These are phyloP conservation scores for Irena cyanogastra DNA, from an alignment of 2,113 vertebrate species.

Conservation along the genomic window DNA sequence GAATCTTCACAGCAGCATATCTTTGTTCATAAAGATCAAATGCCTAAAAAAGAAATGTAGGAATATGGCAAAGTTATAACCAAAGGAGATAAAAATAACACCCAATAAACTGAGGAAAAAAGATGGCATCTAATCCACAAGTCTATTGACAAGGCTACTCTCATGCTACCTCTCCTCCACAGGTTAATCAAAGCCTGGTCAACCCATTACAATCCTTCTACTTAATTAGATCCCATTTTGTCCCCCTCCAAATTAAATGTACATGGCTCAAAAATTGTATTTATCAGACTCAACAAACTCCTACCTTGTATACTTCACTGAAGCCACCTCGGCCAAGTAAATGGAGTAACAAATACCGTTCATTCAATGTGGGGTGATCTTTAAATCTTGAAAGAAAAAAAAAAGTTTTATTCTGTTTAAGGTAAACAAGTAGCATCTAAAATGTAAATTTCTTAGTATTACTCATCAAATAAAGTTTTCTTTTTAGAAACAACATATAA, in stretches of 20 bases:
- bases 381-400: constrained; percentile 83
- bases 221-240: background rate
- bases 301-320: constrained; percentile 99
- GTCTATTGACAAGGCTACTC: background rate
- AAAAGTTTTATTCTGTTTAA: background rate
- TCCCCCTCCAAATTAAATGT: accelerated
- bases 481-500: background rate
- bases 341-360: constrained; percentile 95
- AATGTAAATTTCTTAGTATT: background rate
- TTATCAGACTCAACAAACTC: constrained; percentile 2
- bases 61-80: constrained; percentile 11
- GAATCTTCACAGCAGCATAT: constrained; percentile 98
- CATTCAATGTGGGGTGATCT: constrained; percentile 97
- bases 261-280: background rate
- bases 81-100: background rate
- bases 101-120: background rate
- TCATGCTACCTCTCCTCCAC: background rate
- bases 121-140: background rate
- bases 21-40: constrained; percentile 99
- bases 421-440: background rate
- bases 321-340: constrained; percentile 97
- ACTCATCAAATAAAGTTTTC: background rate
- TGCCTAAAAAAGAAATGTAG: constrained; percentile 76
- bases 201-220: background rate
- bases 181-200: background rate